phyloP scores from a whole-genome alignment of 2,113 vertebrate species.

The Datnioides undecimradiatus region DNA sequence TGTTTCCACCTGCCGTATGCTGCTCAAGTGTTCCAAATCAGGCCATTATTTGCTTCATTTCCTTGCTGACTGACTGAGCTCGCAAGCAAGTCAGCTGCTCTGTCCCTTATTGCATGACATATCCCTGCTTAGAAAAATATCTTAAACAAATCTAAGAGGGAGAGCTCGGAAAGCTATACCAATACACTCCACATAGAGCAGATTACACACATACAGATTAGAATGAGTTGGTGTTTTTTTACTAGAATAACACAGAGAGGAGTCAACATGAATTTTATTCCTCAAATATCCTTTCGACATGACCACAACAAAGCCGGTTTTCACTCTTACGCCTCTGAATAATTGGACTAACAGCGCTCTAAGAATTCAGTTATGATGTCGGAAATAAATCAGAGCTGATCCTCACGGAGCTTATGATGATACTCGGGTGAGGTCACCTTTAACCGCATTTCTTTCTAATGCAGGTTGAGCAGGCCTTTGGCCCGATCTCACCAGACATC shows the following conservation, averaged over 20 bases:
- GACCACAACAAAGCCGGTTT: slow-evolving; percentile 26
- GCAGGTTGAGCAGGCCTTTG: slow-evolving; percentile 60
- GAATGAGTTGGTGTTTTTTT: background rate
- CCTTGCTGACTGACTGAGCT: slow-evolving; percentile 65
- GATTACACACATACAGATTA: slow-evolving; percentile 14
- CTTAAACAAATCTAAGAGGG: background rate
- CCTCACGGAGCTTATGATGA: slow-evolving; percentile 56
- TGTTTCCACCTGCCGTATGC: slow-evolving; percentile 71
- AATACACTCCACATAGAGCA: background rate
- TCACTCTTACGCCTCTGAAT: slow-evolving; percentile 22
- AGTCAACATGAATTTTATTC: slow-evolving; percentile 18
- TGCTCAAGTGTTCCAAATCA: slow-evolving; percentile 76
- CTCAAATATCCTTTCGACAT: slow-evolving; percentile 2
- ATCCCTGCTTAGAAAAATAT: slow-evolving; percentile 3
- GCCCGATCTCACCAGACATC: slow-evolving; percentile 74
- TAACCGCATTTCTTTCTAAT: slow-evolving; percentile 68
- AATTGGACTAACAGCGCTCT: slow-evolving; percentile 36
- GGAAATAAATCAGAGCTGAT: slow-evolving; percentile 58
- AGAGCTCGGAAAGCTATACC: background rate
- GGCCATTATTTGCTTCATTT: slow-evolving; percentile 78
- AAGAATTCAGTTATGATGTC: slow-evolving; percentile 25
- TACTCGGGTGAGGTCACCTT: slow-evolving; percentile 79
- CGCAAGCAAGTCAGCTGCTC: slow-evolving; percentile 57
- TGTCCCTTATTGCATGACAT: slow-evolving; percentile 14
- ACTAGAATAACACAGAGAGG: slow-evolving; percentile 3